phyloP scores from a whole-genome alignment of 2,113 vertebrate species.

The Rhinolophus sinicus region DNA sequence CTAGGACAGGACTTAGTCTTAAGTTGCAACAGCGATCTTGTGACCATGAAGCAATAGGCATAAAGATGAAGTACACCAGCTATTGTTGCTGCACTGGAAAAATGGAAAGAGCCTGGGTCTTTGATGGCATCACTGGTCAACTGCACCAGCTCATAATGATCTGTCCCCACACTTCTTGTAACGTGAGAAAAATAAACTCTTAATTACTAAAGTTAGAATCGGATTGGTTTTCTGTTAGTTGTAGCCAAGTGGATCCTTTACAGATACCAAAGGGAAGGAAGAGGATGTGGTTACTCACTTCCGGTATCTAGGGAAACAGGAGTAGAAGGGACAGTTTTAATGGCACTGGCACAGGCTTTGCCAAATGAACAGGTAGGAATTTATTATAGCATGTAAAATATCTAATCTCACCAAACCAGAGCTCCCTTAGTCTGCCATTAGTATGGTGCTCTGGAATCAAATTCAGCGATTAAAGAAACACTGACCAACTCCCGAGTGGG shows the following conservation, averaged over 20 bases:
- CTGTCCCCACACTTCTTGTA: neutral
- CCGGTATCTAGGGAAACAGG: neutral
- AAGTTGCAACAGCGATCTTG: neutral
- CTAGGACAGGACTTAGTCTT: neutral
- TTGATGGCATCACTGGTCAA: neutral
- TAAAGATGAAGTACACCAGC: neutral
- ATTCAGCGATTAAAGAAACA: neutral
- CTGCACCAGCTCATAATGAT: neutral
- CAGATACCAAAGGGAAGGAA: constrained; percentile 2
- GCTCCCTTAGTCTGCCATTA: neutral
- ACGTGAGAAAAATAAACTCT: constrained; percentile 12
- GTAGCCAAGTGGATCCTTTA: constrained; percentile 13
- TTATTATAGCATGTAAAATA: neutral
- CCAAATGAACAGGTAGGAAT: neutral
- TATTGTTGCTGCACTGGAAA: neutral
- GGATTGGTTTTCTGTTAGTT: neutral
- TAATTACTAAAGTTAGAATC: constrained; percentile 16
- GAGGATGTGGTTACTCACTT: neutral
- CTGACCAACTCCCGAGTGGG: neutral
- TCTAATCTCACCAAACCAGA: neutral
- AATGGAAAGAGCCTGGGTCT: neutral
- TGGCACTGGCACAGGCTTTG: neutral
- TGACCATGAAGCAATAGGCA: neutral
- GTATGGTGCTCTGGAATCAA: neutral
- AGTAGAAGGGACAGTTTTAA: constrained; percentile 13